Evolutionary conservation across 2,888 invertebrate species (phyloP).

Genomic region (Scaeva pyrastri): DNA sequence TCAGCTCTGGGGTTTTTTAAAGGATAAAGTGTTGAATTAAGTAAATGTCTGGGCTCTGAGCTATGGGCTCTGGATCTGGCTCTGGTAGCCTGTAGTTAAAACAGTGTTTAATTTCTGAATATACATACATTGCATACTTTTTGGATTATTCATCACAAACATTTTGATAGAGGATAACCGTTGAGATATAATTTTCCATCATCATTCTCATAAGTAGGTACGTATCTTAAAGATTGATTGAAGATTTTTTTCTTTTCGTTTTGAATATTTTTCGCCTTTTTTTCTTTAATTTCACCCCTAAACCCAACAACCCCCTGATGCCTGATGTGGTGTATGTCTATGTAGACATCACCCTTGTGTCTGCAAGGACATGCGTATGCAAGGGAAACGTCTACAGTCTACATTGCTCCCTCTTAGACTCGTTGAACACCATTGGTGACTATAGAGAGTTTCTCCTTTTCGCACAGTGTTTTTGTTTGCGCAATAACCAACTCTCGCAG

Average conservation of each 20-base stretch:
- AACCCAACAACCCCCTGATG: constrained; percentile 34
- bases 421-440: constrained; percentile 37
- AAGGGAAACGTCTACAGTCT: constrained; percentile 34
- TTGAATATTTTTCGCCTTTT: constrained; percentile 17
- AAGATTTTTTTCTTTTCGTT: constrained; percentile 27
- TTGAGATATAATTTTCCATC: constrained; percentile 20
- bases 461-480: constrained; percentile 43
- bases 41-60: constrained; percentile 51
- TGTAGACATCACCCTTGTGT: constrained; percentile 47
- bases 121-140: constrained; percentile 57
- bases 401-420: constrained; percentile 64
- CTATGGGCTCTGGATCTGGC: background rate
- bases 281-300: constrained; percentile 40
- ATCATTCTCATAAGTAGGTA: constrained; percentile 54
- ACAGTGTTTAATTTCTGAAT: background rate
- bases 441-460: constrained; percentile 54
- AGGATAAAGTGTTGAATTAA: constrained; percentile 32
- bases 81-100: constrained; percentile 7
- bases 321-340: no score
- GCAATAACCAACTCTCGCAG: constrained; percentile 46
- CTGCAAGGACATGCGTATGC: constrained; percentile 54
- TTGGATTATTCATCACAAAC: constrained; percentile 60
- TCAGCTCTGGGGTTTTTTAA: constrained; percentile 30
- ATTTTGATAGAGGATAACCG: constrained; percentile 21
- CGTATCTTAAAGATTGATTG: constrained; percentile 54